Evolutionary conservation across 2,797 vertebrate species (phyloP), one percentile per base, ranked within the genome.

Genomic region (Parauchenoglanis punctatus): DNA sequence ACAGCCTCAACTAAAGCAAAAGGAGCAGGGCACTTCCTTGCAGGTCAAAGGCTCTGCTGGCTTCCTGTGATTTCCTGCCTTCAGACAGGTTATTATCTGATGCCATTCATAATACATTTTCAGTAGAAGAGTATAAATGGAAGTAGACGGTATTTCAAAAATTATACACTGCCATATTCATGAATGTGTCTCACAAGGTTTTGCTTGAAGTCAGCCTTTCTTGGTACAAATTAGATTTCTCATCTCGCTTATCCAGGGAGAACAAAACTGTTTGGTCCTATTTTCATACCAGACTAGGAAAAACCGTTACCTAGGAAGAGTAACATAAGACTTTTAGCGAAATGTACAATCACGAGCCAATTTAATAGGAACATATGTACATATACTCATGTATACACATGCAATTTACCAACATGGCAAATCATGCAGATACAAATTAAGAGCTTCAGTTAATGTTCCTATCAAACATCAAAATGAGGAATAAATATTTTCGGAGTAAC

Each of bases 131-230:
- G 23, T 82, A 23, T 75, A 84, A 87, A 65, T 35, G 44, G 23
- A 23, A 83, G 70, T 25, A 17, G 86, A 31, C 40, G 11, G 49
- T 49, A 70, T 35, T 20, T 87, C 35, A 84, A 68, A 59, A 68
- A 59, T 67, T 59, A 84, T 65, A 58, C 25, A 7, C 18, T 44
- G 17, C n/a, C 40, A 49, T 84, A 80, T 61, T 56, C 12, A 70
- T 7, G 46, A 76, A 40, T 3, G 31, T 10, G 49, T 63, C 25
- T 70, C 40, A 49, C 15, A n/a, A 56, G 28, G 35, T 72, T 78
- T 40, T 56, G 8, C 23, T 58, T 86, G 28, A 44, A 56, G 44
- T 87, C 52, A 17, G 54, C 11, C 52, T 58, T 81, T 59, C 35
- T 13, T 73, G 25, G 35, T 58, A 35, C 67, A 65, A 75, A 54